Evolutionary conservation across 2,113 vertebrate genomes (phyloP).

Genomic region (Platycercus adscitus): DNA sequence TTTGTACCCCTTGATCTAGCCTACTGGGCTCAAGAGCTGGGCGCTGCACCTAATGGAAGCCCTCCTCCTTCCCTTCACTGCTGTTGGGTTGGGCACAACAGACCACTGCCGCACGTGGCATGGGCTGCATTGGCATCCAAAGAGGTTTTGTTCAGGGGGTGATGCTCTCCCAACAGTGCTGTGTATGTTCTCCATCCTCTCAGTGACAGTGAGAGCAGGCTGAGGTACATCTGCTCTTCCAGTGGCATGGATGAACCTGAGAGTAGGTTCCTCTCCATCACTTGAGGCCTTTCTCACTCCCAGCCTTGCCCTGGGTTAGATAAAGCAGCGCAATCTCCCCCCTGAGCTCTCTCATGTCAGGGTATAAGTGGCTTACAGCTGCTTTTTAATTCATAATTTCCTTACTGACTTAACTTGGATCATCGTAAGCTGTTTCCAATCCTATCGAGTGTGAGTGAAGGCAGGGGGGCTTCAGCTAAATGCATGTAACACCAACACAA

Average conservation of each 20-base stretch:
- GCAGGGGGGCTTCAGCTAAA: background rate
- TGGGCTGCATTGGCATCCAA: background rate
- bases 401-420: constrained; percentile 27
- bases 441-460: background rate
- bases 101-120: background rate
- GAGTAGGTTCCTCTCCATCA: background rate
- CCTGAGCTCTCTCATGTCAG: background rate
- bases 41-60: background rate
- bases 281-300: background rate
- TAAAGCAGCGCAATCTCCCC: background rate
- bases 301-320: background rate
- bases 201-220: background rate
- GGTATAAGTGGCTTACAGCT: constrained; percentile 21
- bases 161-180: background rate
- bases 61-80: background rate
- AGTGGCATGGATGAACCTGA: background rate
- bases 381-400: constrained; percentile 49
- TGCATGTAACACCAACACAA: background rate
- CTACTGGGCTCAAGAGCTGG: background rate
- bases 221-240: background rate
- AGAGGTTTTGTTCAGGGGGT: background rate
- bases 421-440: constrained; percentile 10
- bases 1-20: background rate
- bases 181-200: background rate
- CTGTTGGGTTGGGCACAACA: background rate